Conservation (phyloP, 1,140 invertebrate species). For the Hypsibius dujardini region DNA sequence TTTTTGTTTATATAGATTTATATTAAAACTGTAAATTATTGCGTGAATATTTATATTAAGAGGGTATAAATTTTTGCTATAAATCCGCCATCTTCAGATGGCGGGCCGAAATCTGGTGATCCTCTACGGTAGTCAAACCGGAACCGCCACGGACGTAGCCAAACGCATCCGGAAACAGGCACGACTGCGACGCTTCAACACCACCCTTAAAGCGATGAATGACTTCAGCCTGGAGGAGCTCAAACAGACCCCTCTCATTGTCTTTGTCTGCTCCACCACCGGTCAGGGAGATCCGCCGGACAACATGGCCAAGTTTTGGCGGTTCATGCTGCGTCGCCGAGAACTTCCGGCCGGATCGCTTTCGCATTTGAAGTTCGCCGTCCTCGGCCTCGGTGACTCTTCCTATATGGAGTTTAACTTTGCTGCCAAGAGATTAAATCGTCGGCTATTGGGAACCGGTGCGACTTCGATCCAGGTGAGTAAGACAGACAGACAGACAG, state of each 20-base stretch:
- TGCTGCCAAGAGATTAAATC: constrained; percentile 72
- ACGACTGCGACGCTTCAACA: constrained; percentile 40
- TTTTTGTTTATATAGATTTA: too few relatives aligned
- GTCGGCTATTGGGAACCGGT: constrained; percentile 31
- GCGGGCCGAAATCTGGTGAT: too few relatives aligned
- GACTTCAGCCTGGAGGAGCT: constrained; percentile 54
- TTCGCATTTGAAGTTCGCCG: constrained; percentile 46
- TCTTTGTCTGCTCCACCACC: constrained; percentile 83
- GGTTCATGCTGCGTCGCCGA: constrained; percentile 54
- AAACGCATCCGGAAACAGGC: constrained; percentile 70
- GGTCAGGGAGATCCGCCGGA: constrained; percentile 87
- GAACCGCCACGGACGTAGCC: constrained; percentile 79
- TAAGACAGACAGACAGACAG: too few relatives aligned
- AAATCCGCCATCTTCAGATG: too few relatives aligned
- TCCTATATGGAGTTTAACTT: constrained; percentile 91
- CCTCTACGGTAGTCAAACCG: constrained; percentile 82
- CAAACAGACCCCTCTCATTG: constrained; percentile 49
- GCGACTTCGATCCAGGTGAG: too few relatives aligned
- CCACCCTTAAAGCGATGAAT: constrained; percentile 44
- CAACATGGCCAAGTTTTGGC: constrained; percentile 90
- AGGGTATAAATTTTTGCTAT: too few relatives aligned
- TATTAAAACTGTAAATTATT: too few relatives aligned
- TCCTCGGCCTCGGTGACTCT: constrained; percentile 87
- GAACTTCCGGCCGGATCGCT: constrained; percentile 47
- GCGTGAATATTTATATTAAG: too few relatives aligned